Evolutionary conservation across 2,888 invertebrate species (phyloP).

Genomic region (Mythimna impura): DNA sequence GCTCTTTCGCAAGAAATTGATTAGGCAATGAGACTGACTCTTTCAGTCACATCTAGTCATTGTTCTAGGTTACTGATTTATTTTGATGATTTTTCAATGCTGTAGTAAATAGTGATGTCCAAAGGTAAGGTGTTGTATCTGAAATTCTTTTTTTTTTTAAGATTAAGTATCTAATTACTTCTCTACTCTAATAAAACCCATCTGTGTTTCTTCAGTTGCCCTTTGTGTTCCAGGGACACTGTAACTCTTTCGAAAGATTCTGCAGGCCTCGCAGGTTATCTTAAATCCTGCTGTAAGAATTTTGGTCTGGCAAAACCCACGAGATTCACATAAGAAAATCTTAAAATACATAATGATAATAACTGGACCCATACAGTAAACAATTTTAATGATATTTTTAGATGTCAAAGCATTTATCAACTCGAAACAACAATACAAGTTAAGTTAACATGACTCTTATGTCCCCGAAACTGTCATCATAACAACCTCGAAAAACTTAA

Average conservation of each 20-base stretch:
- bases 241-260: too few species aligned
- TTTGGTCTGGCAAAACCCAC: too few species aligned
- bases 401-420: slow-evolving; percentile 16
- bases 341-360: background rate
- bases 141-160: too few species aligned
- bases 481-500: slow-evolving; percentile 37
- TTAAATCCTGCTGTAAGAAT: too few species aligned
- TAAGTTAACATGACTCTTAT: slow-evolving; percentile 13
- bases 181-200: too few species aligned
- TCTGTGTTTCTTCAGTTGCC: too few species aligned
- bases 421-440: slow-evolving; percentile 19
- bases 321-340: too few species aligned
- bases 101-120: background rate
- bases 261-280: too few species aligned
- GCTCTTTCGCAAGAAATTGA: slow-evolving; percentile 43
- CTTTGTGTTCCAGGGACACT: too few species aligned
- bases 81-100: slow-evolving; percentile 5
- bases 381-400: slow-evolving; percentile 3
- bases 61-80: slow-evolving; percentile 5
- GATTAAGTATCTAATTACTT: too few species aligned
- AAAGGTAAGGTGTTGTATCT: background rate
- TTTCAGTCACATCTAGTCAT: slow-evolving; percentile 22
- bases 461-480: slow-evolving; percentile 30
- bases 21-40: slow-evolving; percentile 20
- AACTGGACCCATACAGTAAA: background rate